Evolutionary conservation across 2,888 invertebrate species (phyloP), one percentile per base, ranked within the genome.

Genomic region (Nomada fabriciana): DNA sequence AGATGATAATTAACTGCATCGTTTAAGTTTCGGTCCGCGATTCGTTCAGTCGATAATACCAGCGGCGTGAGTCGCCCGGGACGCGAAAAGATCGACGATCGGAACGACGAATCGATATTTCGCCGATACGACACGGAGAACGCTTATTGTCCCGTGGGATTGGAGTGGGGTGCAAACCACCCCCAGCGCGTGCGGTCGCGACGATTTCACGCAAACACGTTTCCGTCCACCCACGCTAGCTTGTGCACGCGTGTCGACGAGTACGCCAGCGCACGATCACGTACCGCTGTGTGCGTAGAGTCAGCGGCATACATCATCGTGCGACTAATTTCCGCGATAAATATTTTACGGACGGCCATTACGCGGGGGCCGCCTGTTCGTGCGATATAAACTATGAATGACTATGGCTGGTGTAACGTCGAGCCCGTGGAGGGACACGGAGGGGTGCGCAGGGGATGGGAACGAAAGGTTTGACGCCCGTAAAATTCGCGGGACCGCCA

Each of bases 251-350:
- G 80, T 57, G 78, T 71, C 74, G 61, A 70, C 81, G 74, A 43
- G 77, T 64, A 57, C 63, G 72, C 71, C 92, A 92, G 91, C 90
- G 93, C 78, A 57, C 55, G 23, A 50, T 64, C 60, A 47, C 47
- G 53, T 53, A 42, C 67, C 25, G 23, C 7, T 63, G 67, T 53
- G 65, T 65, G 69, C 90, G 84, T 86, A 72, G 69, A 90, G 74
- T 73, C 79, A 83, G 77, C 67, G 84, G 87, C 89, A 89, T 91
- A 90, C 89, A 90, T 92, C 91, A 92, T 92, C 91, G 89, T 82
- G 89, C 89, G 91, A 91, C 91, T 92, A 92, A 92, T 92, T 92
- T 91, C 89, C 87, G 88, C 90, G 91, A 92, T 91, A 91, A 92
- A 92, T 91, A 92, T 92, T 92, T 92, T 91, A 92, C 91, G 88